Percentiles rank a stretch among this genome's conserved stretches.
Conservation (phyloP, 2,797 vertebrate genomes). For the Bradypus variegatus region DNA sequence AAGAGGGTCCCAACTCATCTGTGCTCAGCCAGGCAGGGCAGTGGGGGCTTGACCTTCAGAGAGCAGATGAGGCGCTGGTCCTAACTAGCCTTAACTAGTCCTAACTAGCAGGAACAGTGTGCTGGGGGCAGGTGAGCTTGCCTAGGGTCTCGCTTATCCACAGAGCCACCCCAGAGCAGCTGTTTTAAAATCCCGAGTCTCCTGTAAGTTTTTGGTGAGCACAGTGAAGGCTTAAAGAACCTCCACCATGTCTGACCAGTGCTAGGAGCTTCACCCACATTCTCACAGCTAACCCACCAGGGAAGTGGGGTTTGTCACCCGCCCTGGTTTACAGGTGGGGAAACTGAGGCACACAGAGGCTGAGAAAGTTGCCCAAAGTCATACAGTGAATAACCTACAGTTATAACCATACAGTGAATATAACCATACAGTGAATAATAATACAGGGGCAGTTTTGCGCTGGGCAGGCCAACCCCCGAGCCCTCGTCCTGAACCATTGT, state of each 20-base stretch:
- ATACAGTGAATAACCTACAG: neutral
- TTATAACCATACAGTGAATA: too few species aligned
- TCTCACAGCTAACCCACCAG: too few species aligned
- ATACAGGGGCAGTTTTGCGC: neutral
- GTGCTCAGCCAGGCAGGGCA: neutral
- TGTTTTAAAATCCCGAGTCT: neutral
- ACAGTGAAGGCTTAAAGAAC: neutral
- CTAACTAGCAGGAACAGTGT: too few species aligned
- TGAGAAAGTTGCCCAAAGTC: neutral
- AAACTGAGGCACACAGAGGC: neutral
- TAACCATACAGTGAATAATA: neutral
- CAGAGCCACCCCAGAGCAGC: neutral
- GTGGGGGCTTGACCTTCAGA: neutral
- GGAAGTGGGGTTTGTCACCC: neutral
- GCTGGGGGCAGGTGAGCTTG: neutral
- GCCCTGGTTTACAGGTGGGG: neutral
- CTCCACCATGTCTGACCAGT: too few species aligned
- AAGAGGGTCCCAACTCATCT: too few species aligned
- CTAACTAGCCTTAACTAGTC: neutral
- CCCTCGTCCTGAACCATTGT: neutral
- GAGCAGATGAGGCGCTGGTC: neutral
- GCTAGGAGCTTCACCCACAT: neutral
- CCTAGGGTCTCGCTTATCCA: neutral
- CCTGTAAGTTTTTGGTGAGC: neutral
- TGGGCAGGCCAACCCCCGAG: accelerated